These are phyloP conservation scores for Danio tinwini DNA, from an alignment of 2,797 vertebrate species.

Conservation along the genomic window DNA sequence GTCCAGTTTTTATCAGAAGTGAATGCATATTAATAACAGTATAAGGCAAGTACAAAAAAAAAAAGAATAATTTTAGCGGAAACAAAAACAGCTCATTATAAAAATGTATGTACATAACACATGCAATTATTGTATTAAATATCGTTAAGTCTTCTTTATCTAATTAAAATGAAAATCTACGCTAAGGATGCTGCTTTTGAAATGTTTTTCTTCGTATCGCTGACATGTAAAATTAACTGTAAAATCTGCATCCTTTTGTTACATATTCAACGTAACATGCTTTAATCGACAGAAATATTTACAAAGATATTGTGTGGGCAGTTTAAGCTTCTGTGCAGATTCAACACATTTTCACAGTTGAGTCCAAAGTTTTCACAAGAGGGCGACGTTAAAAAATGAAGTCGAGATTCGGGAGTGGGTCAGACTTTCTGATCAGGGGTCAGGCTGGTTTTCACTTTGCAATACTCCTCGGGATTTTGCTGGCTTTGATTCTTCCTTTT, in stretches of 20 bases:
- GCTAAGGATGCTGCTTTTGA: slow-evolving; percentile 18
- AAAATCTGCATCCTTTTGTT: slow-evolving; percentile 3
- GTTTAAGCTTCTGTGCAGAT: neutral
- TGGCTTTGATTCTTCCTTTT: slow-evolving; percentile 61
- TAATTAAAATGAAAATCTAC: neutral
- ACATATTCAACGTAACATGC: neutral
- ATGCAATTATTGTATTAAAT: neutral
- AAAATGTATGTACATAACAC: slow-evolving; percentile 11
- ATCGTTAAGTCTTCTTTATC: neutral
- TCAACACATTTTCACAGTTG: slow-evolving; percentile 22
- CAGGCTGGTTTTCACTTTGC: slow-evolving; percentile 64
- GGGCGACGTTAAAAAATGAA: neutral
- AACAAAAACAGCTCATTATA: slow-evolving; percentile 13
- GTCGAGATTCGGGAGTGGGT: neutral
- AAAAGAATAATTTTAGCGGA: neutral
- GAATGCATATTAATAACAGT: neutral
- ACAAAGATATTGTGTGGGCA: slow-evolving; percentile 11
- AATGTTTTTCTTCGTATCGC: slow-evolving; percentile 19
- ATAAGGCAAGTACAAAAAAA: neutral
- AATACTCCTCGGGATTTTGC: slow-evolving; percentile 62
- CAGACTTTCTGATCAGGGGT: neutral
- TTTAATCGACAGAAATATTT: slow-evolving; percentile 26
- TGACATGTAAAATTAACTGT: neutral
- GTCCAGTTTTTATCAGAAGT: too few relatives aligned
- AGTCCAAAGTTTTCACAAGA: neutral